Evolutionary conservation across 2,113 vertebrate species (phyloP), one percentile per base, ranked within the genome.

Genomic region (Sebastes schlegelii): DNA sequence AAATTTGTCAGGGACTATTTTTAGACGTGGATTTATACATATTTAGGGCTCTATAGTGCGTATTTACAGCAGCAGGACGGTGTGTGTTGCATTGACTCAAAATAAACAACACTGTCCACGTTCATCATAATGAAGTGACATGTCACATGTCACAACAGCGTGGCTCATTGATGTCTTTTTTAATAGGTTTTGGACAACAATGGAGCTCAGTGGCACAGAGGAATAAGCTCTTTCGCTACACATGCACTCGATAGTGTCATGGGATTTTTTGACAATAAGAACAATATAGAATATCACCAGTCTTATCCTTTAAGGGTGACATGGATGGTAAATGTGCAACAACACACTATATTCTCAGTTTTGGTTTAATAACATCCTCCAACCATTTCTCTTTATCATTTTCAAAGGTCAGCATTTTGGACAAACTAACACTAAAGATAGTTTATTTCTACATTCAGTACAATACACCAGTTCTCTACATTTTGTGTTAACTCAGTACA

Each of bases 131-230:
- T 82, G 34, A 74, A 60, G 45, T 2, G 49, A 17, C 21, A 19
- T 66, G 52, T 81, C 79, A 64, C 48, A 55, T 52, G 21, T 66
- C 69, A 79, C 57, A 71, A 79, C 77, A 79, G 14, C 17, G 46
- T 17, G 66, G 46, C 46, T 62, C 55, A 40, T 16, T 55, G 62
- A 65, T 66, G 62, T 4, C 34, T 55, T 42, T 64, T 45, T 58
- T 45, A 49, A 60, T 19, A 34, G 40, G 34, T 23, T 64, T 52
- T 64, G 61, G 73, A 54, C 8, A 42, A 64, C 73, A 54, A 64
- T 46, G 14, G 63, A 46, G 62, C 40, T 66, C 64, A 26, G 1
- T 55, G 16, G 40, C 62, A n/a, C 42, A n/a, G 42, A 77, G 14
- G n/a, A 26, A 77, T 43, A 54, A 17, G 16, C 16, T 21, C 12